phyloP scores from a whole-genome alignment of 1,140 invertebrate genomes.

The Trichonephila clavipes region DNA sequence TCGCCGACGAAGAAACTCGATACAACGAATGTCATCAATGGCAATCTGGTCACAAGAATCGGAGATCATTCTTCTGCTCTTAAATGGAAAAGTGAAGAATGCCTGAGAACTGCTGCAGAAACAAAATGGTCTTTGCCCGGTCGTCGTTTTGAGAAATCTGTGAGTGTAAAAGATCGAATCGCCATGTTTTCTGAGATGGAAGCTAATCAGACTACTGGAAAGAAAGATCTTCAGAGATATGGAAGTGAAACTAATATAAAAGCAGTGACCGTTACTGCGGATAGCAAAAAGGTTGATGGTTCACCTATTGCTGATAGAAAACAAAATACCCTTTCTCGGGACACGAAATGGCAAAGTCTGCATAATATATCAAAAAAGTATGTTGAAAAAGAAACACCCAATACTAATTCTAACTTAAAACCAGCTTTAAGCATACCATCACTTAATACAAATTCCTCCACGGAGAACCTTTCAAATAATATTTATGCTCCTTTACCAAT shows the following conservation, averaged over 20 bases:
- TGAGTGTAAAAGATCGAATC: constrained; percentile 91
- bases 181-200: constrained; percentile 88
- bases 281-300: constrained; percentile 6
- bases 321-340: constrained; percentile 5
- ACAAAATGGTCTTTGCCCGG: constrained; percentile 80
- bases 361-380: constrained; percentile 57
- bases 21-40: neutral
- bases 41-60: neutral
- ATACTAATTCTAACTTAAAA: constrained; percentile 29
- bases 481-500: constrained; percentile 27
- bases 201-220: constrained; percentile 10
- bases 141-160: constrained; percentile 79
- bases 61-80: constrained; percentile 9
- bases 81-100: constrained; percentile 81
- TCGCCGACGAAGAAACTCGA: constrained; percentile 48
- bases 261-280: neutral
- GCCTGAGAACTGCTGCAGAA: constrained; percentile 85
- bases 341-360: constrained; percentile 73
- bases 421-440: constrained; percentile 67
- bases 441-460: neutral
- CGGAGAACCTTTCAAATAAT: constrained; percentile 27
- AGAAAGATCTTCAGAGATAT: constrained; percentile 65
- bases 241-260: constrained; percentile 70
- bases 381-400: neutral
- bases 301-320: neutral